These are phyloP conservation scores for Triplophysa rosa DNA, from an alignment of 2,113 vertebrate genomes.

Conservation along the genomic window DNA sequence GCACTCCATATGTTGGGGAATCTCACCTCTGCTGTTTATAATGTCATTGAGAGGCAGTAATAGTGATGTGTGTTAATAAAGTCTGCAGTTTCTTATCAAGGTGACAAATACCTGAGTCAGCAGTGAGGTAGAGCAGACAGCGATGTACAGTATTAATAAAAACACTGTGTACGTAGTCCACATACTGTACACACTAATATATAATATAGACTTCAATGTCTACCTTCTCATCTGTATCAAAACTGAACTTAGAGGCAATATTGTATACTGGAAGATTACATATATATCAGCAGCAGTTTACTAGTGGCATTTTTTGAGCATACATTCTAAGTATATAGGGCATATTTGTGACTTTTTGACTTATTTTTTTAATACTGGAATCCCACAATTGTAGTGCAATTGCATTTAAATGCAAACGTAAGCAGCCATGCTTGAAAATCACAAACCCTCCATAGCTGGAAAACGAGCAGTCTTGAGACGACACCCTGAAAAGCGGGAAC, in stretches of 20 bases:
- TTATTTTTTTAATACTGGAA: not conserved
- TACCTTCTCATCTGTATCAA: too few relatives aligned
- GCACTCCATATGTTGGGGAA: not conserved
- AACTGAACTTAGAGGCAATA: too few relatives aligned
- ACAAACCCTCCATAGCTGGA: not conserved
- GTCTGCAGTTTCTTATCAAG: conserved; percentile 27
- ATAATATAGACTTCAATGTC: not conserved
- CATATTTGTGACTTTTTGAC: too few relatives aligned
- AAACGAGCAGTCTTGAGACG: not conserved
- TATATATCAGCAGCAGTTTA: too few relatives aligned
- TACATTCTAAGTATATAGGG: too few relatives aligned
- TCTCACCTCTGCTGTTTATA: conserved; percentile 17
- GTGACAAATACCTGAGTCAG: conserved; percentile 28
- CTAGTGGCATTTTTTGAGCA: too few relatives aligned
- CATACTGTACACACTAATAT: not conserved
- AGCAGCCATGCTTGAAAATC: too few relatives aligned
- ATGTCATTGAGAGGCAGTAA: conserved; percentile 9
- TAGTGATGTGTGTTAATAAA: conserved; percentile 37
- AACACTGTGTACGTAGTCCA: not conserved
- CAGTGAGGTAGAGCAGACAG: not conserved
- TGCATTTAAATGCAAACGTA: too few relatives aligned
- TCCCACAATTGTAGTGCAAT: not conserved
- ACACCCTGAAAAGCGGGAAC: not conserved
- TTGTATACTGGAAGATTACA: too few relatives aligned
- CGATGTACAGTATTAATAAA: conserved; percentile 15